phyloP scores from a whole-genome alignment of 2,888 invertebrate species.

The Syrista parreyssii region DNA sequence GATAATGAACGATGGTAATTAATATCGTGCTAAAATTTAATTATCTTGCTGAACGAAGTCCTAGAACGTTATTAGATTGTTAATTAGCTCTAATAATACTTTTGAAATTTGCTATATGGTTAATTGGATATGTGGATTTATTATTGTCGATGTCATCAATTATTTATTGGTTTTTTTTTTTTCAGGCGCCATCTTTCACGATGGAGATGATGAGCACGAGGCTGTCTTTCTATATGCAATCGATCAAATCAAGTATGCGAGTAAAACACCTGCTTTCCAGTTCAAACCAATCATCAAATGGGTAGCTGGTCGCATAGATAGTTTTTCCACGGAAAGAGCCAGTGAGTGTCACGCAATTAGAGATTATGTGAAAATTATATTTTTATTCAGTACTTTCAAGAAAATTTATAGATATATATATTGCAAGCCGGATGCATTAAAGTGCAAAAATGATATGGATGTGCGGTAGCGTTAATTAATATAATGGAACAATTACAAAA shows the following conservation, averaged over 20 bases:
- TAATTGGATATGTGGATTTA: neutral
- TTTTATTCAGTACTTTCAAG: too few relatives aligned
- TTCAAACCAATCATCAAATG: conserved; percentile 37
- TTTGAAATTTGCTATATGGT: neutral
- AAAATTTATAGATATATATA: too few relatives aligned
- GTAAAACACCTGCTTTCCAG: conserved; percentile 46
- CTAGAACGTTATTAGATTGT: neutral
- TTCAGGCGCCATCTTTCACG: conserved; percentile 57
- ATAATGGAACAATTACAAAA: too few relatives aligned
- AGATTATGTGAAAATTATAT: neutral
- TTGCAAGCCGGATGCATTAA: neutral
- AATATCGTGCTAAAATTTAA: neutral
- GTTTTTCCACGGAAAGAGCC: conserved; percentile 47
- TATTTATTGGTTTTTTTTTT: conserved; percentile 11
- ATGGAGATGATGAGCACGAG: conserved; percentile 43
- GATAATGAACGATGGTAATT: neutral
- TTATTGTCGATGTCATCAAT: neutral
- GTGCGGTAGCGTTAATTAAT: neutral
- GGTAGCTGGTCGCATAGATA: conserved; percentile 50
- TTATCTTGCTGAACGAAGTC: neutral
- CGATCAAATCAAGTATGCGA: conserved; percentile 34
- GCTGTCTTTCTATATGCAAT: conserved; percentile 48
- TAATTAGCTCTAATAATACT: neutral
- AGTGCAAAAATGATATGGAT: neutral
- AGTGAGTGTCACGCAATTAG: conserved; percentile 29